Evolutionary conservation across 2,113 vertebrate genomes (phyloP).

Genomic region (Stigmatopora nigra): DNA sequence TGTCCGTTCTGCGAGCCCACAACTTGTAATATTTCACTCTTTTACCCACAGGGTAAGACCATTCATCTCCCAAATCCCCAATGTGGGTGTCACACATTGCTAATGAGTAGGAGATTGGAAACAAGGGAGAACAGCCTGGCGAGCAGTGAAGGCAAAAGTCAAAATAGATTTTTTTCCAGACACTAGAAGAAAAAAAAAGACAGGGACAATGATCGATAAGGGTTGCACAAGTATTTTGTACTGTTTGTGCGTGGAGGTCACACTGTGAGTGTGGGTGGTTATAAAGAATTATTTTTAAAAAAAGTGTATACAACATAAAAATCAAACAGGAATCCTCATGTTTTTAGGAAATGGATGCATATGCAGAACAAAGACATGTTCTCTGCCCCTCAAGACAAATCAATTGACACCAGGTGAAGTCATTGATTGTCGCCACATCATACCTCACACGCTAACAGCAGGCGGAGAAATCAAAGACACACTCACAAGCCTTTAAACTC

Average conservation of each 20-base stretch:
- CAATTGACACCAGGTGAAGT: slow-evolving; percentile 42
- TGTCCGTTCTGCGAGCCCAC: slow-evolving; percentile 24
- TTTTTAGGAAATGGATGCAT: slow-evolving; percentile 12
- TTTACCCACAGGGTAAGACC: slow-evolving; percentile 47
- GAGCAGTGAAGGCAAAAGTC: slow-evolving; percentile 30
- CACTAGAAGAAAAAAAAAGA: slow-evolving; percentile 8
- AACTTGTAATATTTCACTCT: slow-evolving; percentile 48
- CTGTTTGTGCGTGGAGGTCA: slow-evolving; percentile 32
- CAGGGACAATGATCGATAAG: slow-evolving; percentile 37
- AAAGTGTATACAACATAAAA: not conserved
- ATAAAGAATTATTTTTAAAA: not conserved
- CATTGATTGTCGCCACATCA: slow-evolving; percentile 53
- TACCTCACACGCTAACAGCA: slow-evolving; percentile 44
- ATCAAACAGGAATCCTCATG: slow-evolving; percentile 7
- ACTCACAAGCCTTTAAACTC: slow-evolving; percentile 44
- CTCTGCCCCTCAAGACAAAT: slow-evolving; percentile 43
- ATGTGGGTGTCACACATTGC: slow-evolving; percentile 56
- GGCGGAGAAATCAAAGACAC: slow-evolving; percentile 50
- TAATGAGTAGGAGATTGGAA: slow-evolving; percentile 58
- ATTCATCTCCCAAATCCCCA: slow-evolving; percentile 52
- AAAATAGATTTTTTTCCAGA: slow-evolving; percentile 51
- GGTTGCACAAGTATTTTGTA: slow-evolving; percentile 35
- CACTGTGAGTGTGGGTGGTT: slow-evolving; percentile 11
- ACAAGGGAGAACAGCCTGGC: slow-evolving; percentile 20
- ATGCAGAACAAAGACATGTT: slow-evolving; percentile 24